Base-by-base conservation (phyloP, 2,797 vertebrate genomes). In the Alectoris magna region DNA sequence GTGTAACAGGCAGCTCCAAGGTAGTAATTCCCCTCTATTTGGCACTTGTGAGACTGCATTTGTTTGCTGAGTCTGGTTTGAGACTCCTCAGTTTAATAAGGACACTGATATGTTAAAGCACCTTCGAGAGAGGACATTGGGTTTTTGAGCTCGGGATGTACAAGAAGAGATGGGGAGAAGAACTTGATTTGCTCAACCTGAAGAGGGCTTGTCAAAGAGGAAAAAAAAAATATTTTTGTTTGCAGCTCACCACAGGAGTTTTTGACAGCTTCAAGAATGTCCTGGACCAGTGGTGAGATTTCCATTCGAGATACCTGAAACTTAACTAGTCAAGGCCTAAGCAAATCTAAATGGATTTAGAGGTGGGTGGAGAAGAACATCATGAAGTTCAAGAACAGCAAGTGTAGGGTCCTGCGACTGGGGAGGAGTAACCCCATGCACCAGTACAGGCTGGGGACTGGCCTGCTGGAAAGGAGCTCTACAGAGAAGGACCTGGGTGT, bases 141-240 rank as follows among this genome's bases (percentile, higher is more conserved):
- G 27, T 5, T 6, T 17, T 73, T 31, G 23, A 56, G 14, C 17
- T 9, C 10, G 39, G 6, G 21, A 31, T 3, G 2, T 27, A 2
- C 1, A 5, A 56, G 38, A 62, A 36, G 4, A 16, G 13, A 2
- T 9, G 11, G 8, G 3, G 4, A 67, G 41, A 34, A 34, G 34
- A 76, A 27, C 1, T 1, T 14, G 15, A 4, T 46, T 44, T 70
- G 7, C 58, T 69, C 39, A 60, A 22, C 23, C 29, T 51, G 41
- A 29, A 74, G 51, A 79, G 23, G 38, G n/a, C 24, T 16, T 18
- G 16, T 5, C 31, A 49, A 41, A 67, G 6, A 10, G 23, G 64
- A 58, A 23, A 43, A 15, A n/a, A 34, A 34, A 15, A 10, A 59
- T 68, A 10, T 29, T 77, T 58, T 69, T 63, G 12, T 9, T 63